These are phyloP conservation scores for Bolborhynchus lineola DNA, from an alignment of 2,113 vertebrate genomes.

Conservation along the genomic window DNA sequence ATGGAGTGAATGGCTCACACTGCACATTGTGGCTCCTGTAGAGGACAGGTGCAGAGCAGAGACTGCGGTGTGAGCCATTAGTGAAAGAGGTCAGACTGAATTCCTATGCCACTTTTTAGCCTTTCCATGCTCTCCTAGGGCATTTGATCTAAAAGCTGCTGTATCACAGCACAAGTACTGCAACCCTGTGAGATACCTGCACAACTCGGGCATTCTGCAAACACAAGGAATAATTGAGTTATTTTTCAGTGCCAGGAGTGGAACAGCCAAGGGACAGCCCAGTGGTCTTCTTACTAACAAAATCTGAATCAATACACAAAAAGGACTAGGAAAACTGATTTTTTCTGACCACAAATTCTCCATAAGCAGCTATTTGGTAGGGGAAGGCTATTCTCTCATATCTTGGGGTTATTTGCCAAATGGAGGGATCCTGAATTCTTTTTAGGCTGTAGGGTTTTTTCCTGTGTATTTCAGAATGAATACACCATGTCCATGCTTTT, in stretches of 20 bases:
- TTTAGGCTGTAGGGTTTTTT: background rate
- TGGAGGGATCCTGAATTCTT: background rate
- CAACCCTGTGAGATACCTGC: background rate
- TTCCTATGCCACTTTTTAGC: background rate
- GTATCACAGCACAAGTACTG: background rate
- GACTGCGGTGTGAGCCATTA: accelerated
- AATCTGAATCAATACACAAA: background rate
- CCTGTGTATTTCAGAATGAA: background rate
- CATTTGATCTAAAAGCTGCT: background rate
- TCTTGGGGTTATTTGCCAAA: background rate
- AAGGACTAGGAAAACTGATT: background rate
- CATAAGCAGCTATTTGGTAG: background rate
- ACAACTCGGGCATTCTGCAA: background rate
- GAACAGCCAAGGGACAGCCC: background rate
- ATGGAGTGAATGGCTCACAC: background rate
- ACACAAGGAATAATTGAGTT: background rate
- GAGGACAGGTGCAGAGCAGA: accelerated
- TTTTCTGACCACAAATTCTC: background rate
- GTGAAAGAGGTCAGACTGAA: background rate
- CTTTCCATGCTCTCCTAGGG: background rate
- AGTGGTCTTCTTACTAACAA: background rate
- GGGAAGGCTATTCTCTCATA: background rate
- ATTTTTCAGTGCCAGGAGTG: background rate
- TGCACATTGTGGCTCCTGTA: accelerated
- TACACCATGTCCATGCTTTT: background rate